Evolutionary conservation across 2,113 vertebrate species (phyloP), one percentile per base, ranked within the genome.

Genomic region (Stigmatopora nigra): DNA sequence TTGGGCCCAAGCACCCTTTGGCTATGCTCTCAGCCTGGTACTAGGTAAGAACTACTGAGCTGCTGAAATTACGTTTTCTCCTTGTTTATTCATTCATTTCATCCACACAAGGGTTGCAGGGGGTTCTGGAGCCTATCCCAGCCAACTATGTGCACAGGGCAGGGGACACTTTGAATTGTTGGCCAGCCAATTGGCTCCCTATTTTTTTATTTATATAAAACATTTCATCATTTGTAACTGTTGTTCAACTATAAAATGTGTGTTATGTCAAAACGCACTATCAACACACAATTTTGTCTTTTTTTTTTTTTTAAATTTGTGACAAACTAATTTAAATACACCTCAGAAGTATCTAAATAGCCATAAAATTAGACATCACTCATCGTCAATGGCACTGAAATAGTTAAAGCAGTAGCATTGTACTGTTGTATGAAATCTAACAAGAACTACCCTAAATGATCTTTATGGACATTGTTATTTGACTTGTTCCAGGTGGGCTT

Each of bases 1-100:
- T 11, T 99, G 96, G 96, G 97, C 97, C 35, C 97, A 99, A 67
- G 97, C 97, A 72, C 97, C 97, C 0, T 96, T 99, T 45, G 97
- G 97, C 82, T 99, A 99, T 38, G 91, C 97, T 2, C 92, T 98
- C 72, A 99, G 97, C 75, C 86, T 99, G 73, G 76, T 97, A 63
- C 80, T 99, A 83, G 97, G 97, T 99, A 91, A 78, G 86, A 72
- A 52, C 10, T 9, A 17, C 4, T 63, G 38, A 3, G 2, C 14
- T 1, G 47, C 45, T 22, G 19, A 15, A 20, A 16, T 48, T 16
- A 31, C 8, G 22, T 4, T 48, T 22, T 9, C 13, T 56, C 22
- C 5, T 56, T 31, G 13, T 5, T 19, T 14, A 5, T 48, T 17
- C 5, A 7, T 17, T 31, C 1, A 31, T 31, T 31, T 31, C 25